A percentile compares a stretch with the other conserved stretches of the same genome.
These are phyloP conservation scores for Tryphoninae sp. DNA, from an alignment of 2,888 invertebrate genomes.

Conservation along the genomic window DNA sequence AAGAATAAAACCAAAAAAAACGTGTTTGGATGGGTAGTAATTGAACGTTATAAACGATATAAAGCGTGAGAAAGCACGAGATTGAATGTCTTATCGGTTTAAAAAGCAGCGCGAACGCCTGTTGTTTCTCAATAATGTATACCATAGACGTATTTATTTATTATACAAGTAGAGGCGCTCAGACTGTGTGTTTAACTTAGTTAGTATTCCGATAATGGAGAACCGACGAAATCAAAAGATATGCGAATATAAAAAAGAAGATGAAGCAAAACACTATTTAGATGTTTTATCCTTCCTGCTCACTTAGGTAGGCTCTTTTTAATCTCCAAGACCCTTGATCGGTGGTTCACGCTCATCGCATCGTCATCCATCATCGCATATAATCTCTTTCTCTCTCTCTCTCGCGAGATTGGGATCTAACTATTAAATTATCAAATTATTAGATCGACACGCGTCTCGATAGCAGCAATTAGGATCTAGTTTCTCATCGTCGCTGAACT, in stretches of 20 bases:
- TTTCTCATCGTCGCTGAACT: background rate
- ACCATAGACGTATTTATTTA: conserved; percentile 59
- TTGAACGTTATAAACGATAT: conserved; percentile 60
- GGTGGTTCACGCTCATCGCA: background rate
- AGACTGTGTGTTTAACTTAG: conserved; percentile 57
- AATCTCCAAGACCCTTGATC: conserved; percentile 5
- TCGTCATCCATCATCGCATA: background rate
- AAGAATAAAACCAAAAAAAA: conserved; percentile 10
- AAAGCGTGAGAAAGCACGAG: conserved; percentile 10
- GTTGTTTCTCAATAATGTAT: conserved; percentile 56
- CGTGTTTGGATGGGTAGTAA: conserved; percentile 60
- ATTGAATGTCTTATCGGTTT: conserved; percentile 46
- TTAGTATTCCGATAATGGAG: conserved; percentile 24
- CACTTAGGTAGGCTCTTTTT: conserved; percentile 6
- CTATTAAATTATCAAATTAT: background rate
- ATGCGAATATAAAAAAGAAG: conserved; percentile 22
- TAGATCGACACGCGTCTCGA: background rate
- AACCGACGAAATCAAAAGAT: conserved; percentile 53
- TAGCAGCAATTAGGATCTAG: background rate
- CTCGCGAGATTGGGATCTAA: background rate
- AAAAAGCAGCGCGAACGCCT: conserved; percentile 26
- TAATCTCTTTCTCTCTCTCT: too few species aligned
- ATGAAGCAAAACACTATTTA: conserved; percentile 5
- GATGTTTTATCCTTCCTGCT: conserved; percentile 38
- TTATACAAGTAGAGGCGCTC: conserved; percentile 58